phyloP scores from a whole-genome alignment of 2,888 invertebrate species.

The Ypsolopha sequella region DNA sequence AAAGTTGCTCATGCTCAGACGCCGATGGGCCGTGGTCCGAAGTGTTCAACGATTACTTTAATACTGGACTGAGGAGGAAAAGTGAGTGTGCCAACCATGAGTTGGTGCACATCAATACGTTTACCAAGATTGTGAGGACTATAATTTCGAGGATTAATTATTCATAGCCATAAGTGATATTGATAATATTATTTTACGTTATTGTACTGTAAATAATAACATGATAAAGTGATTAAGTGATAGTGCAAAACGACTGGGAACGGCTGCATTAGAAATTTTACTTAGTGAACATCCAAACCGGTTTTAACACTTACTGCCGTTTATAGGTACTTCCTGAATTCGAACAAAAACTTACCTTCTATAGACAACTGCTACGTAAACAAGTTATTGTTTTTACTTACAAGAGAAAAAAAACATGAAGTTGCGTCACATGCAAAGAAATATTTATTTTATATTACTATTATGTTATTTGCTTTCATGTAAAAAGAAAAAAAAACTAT shows the following conservation, averaged over 20 bases:
- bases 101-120: conserved; percentile 10
- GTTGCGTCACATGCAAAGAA: too few species aligned
- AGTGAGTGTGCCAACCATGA: conserved; percentile 26
- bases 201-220: conserved; percentile 53
- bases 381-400: too few species aligned
- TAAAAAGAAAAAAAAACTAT: too few species aligned
- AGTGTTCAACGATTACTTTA: conserved; percentile 57
- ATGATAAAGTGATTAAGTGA: conserved; percentile 46
- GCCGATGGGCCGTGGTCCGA: conserved; percentile 62
- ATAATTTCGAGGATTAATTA: conserved; percentile 19
- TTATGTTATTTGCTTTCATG: too few species aligned
- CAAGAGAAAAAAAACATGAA: too few species aligned
- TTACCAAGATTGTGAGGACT: neutral
- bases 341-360: too few species aligned
- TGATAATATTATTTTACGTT: conserved; percentile 56
- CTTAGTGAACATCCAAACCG: too few species aligned
- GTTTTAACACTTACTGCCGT: neutral
- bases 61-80: conserved; percentile 40
- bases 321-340: too few species aligned
- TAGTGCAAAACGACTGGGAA: conserved; percentile 69
- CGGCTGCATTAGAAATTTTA: conserved; percentile 35
- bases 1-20: conserved; percentile 70
- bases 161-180: conserved; percentile 53
- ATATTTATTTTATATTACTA: too few species aligned
- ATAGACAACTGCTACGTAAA: too few species aligned